Evolutionary conservation across 2,888 invertebrate genomes (phyloP), one percentile per base, ranked within the genome.

Genomic region (Drosophila quinaria): DNA sequence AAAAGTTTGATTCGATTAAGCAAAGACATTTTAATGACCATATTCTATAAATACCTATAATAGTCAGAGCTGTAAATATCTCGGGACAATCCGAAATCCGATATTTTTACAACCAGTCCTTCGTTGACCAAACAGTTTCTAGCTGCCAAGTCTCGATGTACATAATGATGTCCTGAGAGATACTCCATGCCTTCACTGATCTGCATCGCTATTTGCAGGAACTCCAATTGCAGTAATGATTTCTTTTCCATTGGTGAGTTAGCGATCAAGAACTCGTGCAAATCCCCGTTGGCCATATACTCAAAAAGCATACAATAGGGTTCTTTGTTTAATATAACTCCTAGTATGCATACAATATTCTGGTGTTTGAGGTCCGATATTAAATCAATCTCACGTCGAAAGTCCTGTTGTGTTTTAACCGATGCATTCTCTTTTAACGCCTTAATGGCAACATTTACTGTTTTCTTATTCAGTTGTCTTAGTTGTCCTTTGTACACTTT

Each of bases 251-350:
- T 96, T 1, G 98, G 98, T 0, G 98, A 98, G 90, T 98, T 96
- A 2, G 96, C 95, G 90, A 98, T 96, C 22, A 99, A 94, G 93
- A 98, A 99, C 92, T 99, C 99, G 91, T 99, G 99, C 58, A 99
- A 94, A 93, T 99, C 99, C 0, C 99, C 99, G 92, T 98, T 96
- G 0, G 97, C 96, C 98, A 99, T 99, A 91, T 97, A 98, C 92
- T 99, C 99, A 93, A 99, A 99, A 22, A 99, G 93, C 97, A 99
- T 98, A 91, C 98, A 98, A 92, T 97, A 94, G 0, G 98, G 98
- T 90, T 97, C 96, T 86, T 97, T 97, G 85, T 96, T 96, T 70
- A 97, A 94, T 64, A 97, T 97, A 9, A 98, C 98, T 0, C 98
- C 99, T 66, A 99, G 94, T 80, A 99, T 95, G 92, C 98, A 98